These are phyloP conservation scores for Oreocharis arfaki DNA, from an alignment of 2,113 vertebrate genomes.

Conservation along the genomic window DNA sequence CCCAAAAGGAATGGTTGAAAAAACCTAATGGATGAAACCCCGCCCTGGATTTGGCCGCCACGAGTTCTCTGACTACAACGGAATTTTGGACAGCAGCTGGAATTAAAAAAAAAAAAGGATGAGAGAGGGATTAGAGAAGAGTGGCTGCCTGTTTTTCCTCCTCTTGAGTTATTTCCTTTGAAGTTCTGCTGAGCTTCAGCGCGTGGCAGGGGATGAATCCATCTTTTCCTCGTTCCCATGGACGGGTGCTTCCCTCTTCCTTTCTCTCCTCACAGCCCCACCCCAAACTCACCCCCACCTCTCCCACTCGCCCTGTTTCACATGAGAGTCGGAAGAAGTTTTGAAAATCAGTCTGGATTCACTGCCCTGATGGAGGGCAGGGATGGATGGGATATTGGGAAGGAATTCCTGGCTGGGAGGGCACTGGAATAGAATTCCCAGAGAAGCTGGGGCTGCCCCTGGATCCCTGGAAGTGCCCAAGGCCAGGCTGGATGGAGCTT, in stretches of 20 bases:
- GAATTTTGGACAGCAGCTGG: neutral
- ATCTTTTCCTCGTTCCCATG: neutral
- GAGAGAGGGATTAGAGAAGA: neutral
- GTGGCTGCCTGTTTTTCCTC: neutral
- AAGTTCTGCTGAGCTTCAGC: neutral
- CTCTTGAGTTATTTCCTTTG: neutral
- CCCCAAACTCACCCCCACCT: neutral
- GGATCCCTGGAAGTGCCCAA: neutral
- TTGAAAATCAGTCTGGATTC: neutral
- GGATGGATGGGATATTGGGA: neutral
- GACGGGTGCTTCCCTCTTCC: neutral
- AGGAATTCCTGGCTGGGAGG: neutral
- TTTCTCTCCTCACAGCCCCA: neutral
- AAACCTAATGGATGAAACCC: neutral
- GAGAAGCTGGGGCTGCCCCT: neutral
- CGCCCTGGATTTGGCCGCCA: neutral
- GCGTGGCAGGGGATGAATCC: neutral
- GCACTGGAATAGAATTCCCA: accelerated
- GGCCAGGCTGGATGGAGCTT: accelerated
- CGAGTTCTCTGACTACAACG: neutral
- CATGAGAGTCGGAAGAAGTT: neutral
- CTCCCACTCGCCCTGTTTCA: neutral
- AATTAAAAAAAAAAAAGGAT: neutral
- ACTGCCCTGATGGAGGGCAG: neutral
- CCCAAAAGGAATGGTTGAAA: neutral